Evolutionary conservation across 1,140 invertebrate species (phyloP).

Genomic region (Ceratitis capitata): DNA sequence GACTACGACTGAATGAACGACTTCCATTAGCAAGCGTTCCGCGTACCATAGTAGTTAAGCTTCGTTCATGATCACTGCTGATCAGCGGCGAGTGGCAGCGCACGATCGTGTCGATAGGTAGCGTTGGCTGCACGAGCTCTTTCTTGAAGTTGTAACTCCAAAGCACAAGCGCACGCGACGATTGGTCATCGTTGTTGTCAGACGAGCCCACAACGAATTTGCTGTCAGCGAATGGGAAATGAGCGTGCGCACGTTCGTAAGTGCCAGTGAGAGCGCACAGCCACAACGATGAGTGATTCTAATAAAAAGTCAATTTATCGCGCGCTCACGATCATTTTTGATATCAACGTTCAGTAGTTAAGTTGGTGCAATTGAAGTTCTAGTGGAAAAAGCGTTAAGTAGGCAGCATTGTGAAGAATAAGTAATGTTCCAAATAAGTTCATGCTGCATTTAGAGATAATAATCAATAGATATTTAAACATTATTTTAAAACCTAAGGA

Average conservation of each 20-base stretch:
- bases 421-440: not conserved
- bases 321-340: conserved; percentile 38
- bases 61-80: not conserved
- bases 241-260: not conserved
- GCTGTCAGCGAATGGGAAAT: not conserved
- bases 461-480: not conserved
- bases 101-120: conserved; percentile 28
- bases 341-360: conserved; percentile 20
- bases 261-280: not conserved
- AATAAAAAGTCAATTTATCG: conserved; percentile 40
- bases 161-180: conserved; percentile 25
- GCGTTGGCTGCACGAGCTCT: conserved; percentile 5
- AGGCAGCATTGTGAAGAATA: not conserved
- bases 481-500: not conserved
- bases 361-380: not conserved
- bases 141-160: too few relatives aligned
- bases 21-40: too few relatives aligned
- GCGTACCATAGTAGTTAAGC: too few relatives aligned
- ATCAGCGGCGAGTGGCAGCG: not conserved
- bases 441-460: not conserved
- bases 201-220: not conserved
- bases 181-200: not conserved
- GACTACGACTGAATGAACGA: too few relatives aligned
- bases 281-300: not conserved
- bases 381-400: not conserved